phyloP scores from a whole-genome alignment of 2,888 invertebrate genomes.

The Anorthoa munda region DNA sequence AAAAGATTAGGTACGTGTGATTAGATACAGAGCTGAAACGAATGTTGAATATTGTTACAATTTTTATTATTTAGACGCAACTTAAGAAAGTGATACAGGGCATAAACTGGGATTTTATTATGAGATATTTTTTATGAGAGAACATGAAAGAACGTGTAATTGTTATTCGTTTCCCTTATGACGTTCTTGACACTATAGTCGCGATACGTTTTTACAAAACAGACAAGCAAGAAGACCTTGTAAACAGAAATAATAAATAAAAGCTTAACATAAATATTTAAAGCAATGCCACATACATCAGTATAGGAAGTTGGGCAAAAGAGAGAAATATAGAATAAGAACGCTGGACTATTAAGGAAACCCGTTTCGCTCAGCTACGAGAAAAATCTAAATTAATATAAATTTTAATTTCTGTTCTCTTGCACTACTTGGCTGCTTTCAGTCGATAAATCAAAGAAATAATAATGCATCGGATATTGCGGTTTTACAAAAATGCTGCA shows the following conservation, averaged over 20 bases:
- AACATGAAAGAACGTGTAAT: not conserved
- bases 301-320: slow-evolving; percentile 7
- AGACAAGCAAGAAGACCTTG: not conserved
- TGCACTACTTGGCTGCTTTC: slow-evolving; percentile 31
- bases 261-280: not conserved
- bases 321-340: slow-evolving; percentile 23
- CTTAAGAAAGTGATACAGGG: not conserved
- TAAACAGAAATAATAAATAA: not conserved
- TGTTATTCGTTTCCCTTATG: too few species aligned
- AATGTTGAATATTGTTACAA: slow-evolving; percentile 2
- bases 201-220: not conserved
- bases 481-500: not conserved
- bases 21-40: not conserved
- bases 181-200: not conserved
- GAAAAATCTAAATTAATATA: slow-evolving; percentile 43
- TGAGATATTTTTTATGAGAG: not conserved
- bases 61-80: not conserved
- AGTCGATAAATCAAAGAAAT: slow-evolving; percentile 32
- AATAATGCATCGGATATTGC: slow-evolving; percentile 25
- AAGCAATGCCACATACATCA: slow-evolving; percentile 12
- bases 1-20: slow-evolving; percentile 7
- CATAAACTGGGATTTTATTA: not conserved
- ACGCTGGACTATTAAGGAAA: slow-evolving; percentile 17
- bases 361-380: slow-evolving; percentile 10
- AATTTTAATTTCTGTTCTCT: slow-evolving; percentile 61